Conservation (phyloP, 2,888 invertebrate genomes). For the Rapana venosa region DNA sequence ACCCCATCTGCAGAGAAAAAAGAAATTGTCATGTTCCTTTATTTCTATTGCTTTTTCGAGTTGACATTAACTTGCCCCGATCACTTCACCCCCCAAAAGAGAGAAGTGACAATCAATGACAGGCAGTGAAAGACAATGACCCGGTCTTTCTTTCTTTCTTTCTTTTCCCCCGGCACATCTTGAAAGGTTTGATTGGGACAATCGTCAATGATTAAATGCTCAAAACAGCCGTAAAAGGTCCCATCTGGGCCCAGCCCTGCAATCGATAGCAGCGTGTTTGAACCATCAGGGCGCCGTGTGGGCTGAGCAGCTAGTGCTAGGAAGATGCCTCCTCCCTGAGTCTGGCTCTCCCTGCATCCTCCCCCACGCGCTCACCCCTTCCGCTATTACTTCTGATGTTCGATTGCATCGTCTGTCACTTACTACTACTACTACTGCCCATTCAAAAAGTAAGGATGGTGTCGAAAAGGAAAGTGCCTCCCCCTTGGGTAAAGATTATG, state of each 20-base stretch:
- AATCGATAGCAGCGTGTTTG: neutral
- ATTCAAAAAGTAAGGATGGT: neutral
- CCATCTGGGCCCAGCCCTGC: neutral
- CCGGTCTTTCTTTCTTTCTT: neutral
- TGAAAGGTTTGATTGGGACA: slow-evolving; percentile 9
- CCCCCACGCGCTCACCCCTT: neutral
- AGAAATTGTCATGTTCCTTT: neutral
- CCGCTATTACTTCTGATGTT: neutral
- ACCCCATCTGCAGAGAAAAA: neutral
- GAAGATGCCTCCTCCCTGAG: neutral
- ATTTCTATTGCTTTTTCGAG: neutral
- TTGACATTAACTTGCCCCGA: neutral
- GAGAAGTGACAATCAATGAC: neutral
- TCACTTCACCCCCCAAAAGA: neutral
- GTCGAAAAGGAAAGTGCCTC: neutral
- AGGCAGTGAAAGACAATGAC: too few relatives aligned
- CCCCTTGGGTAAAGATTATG: too few relatives aligned
- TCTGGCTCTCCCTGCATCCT: neutral
- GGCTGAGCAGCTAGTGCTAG: neutral
- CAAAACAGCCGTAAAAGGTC: slow-evolving; percentile 2
- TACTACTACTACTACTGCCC: neutral
- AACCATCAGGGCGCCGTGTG: neutral
- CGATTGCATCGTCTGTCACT: neutral
- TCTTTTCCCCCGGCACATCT: neutral
- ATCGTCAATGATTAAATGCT: slow-evolving; percentile 18